A percentile compares a stretch with the other conserved stretches of the same genome.
Evolutionary conservation across 1,140 invertebrate species (phyloP).

Genomic region (Pseudachorutes palmiensis): DNA sequence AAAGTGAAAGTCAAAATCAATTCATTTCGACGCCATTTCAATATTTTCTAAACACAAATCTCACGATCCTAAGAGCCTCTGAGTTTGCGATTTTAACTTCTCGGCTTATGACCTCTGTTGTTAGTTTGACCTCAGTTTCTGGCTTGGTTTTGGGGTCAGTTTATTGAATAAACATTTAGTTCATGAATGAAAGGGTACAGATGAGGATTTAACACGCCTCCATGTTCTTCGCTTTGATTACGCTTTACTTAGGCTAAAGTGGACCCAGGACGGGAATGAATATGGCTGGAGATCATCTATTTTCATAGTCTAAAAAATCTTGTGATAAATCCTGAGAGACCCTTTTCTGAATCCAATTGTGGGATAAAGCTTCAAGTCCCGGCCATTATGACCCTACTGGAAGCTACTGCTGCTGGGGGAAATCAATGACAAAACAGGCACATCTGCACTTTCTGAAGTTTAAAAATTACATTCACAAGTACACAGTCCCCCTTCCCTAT

Average conservation of each 20-base stretch:
- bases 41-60: neutral
- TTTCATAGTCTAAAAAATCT: neutral
- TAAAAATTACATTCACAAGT: neutral
- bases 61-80: neutral
- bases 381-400: neutral
- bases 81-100: neutral
- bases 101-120: neutral
- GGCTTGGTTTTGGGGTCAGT: neutral
- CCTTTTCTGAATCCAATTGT: neutral
- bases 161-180: neutral
- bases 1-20: no score
- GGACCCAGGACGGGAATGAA: neutral
- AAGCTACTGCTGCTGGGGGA: neutral
- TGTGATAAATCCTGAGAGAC: neutral
- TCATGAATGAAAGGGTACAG: neutral
- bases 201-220: neutral
- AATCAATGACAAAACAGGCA: neutral
- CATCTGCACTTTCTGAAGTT: neutral
- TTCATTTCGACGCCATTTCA: no score
- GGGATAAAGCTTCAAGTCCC: neutral
- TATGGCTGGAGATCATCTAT: neutral
- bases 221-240: neutral
- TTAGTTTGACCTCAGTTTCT: neutral
- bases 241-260: neutral
- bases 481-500: no score